Percentiles rank a stretch among this genome's conserved stretches.
These are phyloP conservation scores for Panulirus ornatus DNA, from an alignment of 1,140 invertebrate species.

Conservation along the genomic window DNA sequence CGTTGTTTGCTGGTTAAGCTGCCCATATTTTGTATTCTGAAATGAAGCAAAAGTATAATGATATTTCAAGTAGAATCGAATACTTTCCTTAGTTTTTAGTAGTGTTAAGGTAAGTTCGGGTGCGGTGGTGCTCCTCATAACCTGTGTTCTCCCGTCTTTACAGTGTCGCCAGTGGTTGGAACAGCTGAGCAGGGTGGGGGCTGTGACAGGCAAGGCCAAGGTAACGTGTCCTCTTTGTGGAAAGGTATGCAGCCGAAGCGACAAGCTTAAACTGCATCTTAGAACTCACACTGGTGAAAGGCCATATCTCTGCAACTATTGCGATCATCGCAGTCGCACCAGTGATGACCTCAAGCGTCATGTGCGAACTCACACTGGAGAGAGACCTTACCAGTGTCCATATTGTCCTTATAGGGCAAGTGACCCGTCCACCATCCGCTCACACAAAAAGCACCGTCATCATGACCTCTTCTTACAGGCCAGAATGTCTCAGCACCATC, in stretches of 20 bases:
- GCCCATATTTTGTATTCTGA: too few species aligned
- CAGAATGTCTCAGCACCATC: constrained; percentile 52
- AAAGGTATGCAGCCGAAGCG: constrained; percentile 71
- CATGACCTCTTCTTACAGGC: constrained; percentile 62
- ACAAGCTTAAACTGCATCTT: constrained; percentile 78
- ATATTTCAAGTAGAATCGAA: too few species aligned
- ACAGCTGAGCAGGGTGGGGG: constrained; percentile 65
- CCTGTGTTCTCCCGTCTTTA: constrained; percentile 69
- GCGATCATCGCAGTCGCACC: constrained; percentile 88
- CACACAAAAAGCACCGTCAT: constrained; percentile 68
- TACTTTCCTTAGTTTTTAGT: too few species aligned
- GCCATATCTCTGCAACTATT: constrained; percentile 78
- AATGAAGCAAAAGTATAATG: too few species aligned
- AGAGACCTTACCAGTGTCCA: constrained; percentile 82
- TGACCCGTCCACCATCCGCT: constrained; percentile 72
- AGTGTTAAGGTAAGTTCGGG: constrained; percentile 25
- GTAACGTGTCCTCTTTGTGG: constrained; percentile 72
- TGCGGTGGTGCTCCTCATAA: constrained; percentile 58
- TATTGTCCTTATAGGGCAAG: constrained; percentile 78
- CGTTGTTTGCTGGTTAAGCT: too few species aligned
- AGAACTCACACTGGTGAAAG: constrained; percentile 79
- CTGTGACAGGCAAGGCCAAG: constrained; percentile 55
- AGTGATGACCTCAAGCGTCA: constrained; percentile 90
- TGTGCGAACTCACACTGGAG: constrained; percentile 83
- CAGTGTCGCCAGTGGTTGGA: constrained; percentile 71